These are phyloP conservation scores for Drosophila siamana DNA, from an alignment of 2,888 invertebrate species.

Conservation along the genomic window DNA sequence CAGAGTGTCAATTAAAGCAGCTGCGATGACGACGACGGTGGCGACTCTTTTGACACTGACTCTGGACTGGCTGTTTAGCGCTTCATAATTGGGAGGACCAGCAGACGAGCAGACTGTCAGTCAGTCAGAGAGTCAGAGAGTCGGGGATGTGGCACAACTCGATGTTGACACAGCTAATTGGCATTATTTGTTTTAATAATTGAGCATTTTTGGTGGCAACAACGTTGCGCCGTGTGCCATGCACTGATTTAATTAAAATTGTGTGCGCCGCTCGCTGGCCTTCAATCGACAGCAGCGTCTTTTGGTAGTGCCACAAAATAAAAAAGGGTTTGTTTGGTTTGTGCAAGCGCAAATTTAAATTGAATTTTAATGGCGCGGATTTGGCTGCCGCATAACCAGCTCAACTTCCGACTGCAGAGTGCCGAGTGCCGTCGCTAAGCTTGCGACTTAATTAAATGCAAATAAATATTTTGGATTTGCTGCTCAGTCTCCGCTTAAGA, in stretches of 20 bases:
- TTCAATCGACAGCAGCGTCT: not conserved
- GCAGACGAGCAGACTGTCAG: slow-evolving; percentile 18
- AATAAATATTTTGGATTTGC: slow-evolving; percentile 77
- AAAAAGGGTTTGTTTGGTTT: slow-evolving; percentile 65
- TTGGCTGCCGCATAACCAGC: slow-evolving; percentile 31
- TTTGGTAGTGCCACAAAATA: slow-evolving; percentile 34
- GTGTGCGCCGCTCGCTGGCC: slow-evolving; percentile 23
- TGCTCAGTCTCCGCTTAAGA: slow-evolving; percentile 31
- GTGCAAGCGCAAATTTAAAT: slow-evolving; percentile 54
- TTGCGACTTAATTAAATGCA: slow-evolving; percentile 68
- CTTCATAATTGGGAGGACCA: slow-evolving; percentile 64
- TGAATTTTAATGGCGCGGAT: slow-evolving; percentile 72
- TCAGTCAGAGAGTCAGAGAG: not conserved
- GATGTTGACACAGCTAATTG: slow-evolving; percentile 84
- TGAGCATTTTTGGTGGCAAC: slow-evolving; percentile 77
- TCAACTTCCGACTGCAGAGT: slow-evolving; percentile 28
- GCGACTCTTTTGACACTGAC: slow-evolving; percentile 10
- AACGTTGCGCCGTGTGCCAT: slow-evolving; percentile 23
- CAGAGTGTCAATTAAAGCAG: slow-evolving; percentile 77
- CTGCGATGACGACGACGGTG: slow-evolving; percentile 28
- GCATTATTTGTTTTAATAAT: slow-evolving; percentile 84
- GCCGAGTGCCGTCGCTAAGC: slow-evolving; percentile 57
- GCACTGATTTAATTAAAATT: slow-evolving; percentile 82
- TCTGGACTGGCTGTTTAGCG: slow-evolving; percentile 60
- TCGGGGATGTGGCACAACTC: slow-evolving; percentile 29